These are phyloP conservation scores for Prionailurus viverrinus DNA, from an alignment of 2,113 vertebrate genomes.

Conservation along the genomic window DNA sequence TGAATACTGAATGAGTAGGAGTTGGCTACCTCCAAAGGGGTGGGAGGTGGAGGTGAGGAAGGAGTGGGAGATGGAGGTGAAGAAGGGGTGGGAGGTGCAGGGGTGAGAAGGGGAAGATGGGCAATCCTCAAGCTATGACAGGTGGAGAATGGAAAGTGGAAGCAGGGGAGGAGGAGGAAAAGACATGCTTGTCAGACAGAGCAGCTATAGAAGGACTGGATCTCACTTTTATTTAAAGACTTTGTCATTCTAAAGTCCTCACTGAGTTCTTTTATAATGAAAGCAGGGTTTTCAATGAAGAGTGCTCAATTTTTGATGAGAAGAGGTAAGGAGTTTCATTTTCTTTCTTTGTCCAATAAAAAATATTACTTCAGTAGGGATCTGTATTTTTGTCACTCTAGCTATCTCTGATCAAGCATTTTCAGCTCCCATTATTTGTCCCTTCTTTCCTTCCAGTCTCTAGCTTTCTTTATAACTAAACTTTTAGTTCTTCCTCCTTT, in stretches of 20 bases:
- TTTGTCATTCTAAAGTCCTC: not conserved
- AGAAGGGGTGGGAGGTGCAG: too few relatives aligned
- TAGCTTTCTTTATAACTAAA: not conserved
- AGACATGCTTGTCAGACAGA: not conserved
- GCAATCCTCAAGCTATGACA: not conserved
- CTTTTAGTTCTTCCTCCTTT: not conserved
- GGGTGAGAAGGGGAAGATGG: not conserved
- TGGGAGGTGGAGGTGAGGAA: too few relatives aligned
- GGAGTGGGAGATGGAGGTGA: not conserved
- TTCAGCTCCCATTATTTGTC: not conserved
- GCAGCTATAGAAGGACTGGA: not conserved
- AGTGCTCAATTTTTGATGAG: not conserved
- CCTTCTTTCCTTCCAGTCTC: not conserved
- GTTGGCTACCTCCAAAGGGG: not conserved
- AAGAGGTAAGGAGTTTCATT: not conserved
- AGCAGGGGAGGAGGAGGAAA: not conserved
- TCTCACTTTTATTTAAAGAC: constrained; percentile 10
- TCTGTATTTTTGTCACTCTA: not conserved
- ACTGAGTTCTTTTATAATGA: not conserved
- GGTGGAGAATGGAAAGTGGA: not conserved
- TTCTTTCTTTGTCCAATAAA: not conserved
- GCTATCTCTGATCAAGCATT: not conserved
- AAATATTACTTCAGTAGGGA: not conserved
- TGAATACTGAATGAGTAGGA: not conserved
- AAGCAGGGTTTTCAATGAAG: not conserved